Evolutionary conservation across 2,113 vertebrate species (phyloP), one percentile per base, ranked within the genome.

Genomic region (Sceloporus tristichus): DNA sequence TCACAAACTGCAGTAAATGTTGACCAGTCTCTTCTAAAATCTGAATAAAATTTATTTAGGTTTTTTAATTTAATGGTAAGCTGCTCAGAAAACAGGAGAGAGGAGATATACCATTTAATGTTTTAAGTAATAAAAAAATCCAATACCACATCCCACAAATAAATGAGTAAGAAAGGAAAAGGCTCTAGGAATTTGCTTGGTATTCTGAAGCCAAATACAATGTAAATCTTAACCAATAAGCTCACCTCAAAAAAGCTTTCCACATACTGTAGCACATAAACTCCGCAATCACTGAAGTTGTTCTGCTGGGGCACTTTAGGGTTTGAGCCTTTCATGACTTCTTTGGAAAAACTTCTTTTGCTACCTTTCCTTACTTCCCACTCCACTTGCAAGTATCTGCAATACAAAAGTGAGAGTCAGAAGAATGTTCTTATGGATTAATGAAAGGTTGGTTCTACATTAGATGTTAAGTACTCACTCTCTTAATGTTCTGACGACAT

Each of bases 201-300:
- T 27, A 48, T 19, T 62, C 34, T 74, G 27, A 82, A 70, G 38
- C 65, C 13, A 91, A 65, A 65, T 86, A 29, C 25, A 56, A 9
- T 9, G 40, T 11, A 73, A 18, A 75, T 11, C 2, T 27, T 84
- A 90, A 87, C 70, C 13, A 48, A 38, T n/a, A 92, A 40, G 94
- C 97, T 91, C 86, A 99, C 99, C 98, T 99, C 97, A 87, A 99
- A 99, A 97, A 99, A 99, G 95, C 99, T 99, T 95, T 99, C 99
- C 89, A 99, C 99, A 18, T 99, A 99, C 95, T 99, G 99, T 91
- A 99, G 95, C 53, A 99, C 88, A 80, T 99, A 99, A 18, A 99
- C 98, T 8, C 99, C 99, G 85, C 99, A 99, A 93, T 99, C 99
- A 85, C 99, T 99, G 95, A 98, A 99, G 96, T 99, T 99, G 86